A percentile compares a stretch with the other conserved stretches of the same genome.
Conservation (phyloP, 2,888 invertebrate genomes). For the Druceiella hillmani region DNA sequence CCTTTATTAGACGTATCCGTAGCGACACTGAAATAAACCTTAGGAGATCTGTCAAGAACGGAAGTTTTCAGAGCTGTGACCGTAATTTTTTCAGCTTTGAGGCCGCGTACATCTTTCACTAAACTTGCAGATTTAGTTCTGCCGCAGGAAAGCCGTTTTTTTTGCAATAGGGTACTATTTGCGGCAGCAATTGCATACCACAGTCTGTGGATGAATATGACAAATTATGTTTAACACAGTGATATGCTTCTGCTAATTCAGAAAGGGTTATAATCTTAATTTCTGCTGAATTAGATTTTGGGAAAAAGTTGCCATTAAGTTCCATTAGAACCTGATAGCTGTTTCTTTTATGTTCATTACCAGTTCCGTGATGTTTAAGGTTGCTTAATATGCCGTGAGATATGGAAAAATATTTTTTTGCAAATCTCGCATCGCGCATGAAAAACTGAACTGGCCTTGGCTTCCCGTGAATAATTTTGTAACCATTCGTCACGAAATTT, state of each 20-base stretch:
- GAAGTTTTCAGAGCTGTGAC: conserved; percentile 3
- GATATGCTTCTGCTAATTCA: conserved; percentile 4
- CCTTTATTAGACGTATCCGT: conserved; percentile 6
- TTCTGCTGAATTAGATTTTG: conserved; percentile 4
- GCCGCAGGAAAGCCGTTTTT: background rate
- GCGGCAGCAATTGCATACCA: conserved; percentile 2
- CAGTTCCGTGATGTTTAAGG: conserved; percentile 4
- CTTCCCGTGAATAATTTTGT: no score
- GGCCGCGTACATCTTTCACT: conserved; percentile 2
- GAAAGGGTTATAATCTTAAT: conserved; percentile 4
- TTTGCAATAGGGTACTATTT: background rate
- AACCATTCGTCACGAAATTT: no score
- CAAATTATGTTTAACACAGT: conserved; percentile 2
- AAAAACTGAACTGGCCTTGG: no score
- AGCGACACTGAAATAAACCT: conserved; percentile 4
- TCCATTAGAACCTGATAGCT: background rate
- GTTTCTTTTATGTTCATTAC: conserved; percentile 5
- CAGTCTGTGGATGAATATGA: conserved; percentile 4
- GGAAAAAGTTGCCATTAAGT: background rate
- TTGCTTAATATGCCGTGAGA: no score
- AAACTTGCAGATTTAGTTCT: conserved; percentile 4
- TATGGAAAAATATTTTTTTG: no score
- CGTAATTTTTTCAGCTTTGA: conserved; percentile 2
- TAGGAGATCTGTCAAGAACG: background rate
- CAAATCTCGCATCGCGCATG: no score